phyloP scores from a whole-genome alignment of 2,888 invertebrate genomes.

The Eremobia ochroleuca region DNA sequence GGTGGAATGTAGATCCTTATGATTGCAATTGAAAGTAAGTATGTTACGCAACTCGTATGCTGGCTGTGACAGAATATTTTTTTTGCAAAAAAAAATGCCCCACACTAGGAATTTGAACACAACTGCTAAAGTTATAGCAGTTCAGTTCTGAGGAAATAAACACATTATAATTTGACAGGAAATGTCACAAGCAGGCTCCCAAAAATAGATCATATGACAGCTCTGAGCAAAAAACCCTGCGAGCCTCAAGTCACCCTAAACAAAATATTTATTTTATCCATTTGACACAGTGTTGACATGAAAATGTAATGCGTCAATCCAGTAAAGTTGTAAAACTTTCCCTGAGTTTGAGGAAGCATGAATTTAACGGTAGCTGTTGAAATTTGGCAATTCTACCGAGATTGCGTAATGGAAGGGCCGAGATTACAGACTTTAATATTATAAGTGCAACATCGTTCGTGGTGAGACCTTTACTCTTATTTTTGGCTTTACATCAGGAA shows the following conservation, averaged over 20 bases:
- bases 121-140: no score
- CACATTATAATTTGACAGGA: background rate
- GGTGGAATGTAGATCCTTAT: background rate
- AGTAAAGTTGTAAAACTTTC: conserved; percentile 45
- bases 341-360: conserved; percentile 46
- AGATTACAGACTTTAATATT: conserved; percentile 47
- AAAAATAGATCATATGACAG: conserved; percentile 1
- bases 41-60: background rate
- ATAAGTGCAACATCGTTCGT: conserved; percentile 37
- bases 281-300: conserved; percentile 37
- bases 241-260: background rate
- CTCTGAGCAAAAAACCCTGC: background rate
- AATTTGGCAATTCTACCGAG: conserved; percentile 45
- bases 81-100: no score
- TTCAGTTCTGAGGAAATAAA: background rate
- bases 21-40: background rate
- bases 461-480: background rate
- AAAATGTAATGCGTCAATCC: conserved; percentile 51
- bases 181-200: background rate
- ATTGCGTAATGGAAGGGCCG: conserved; percentile 47
- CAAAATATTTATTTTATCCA: conserved; percentile 37
- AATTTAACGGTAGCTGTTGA: conserved; percentile 39
- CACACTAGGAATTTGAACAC: no score
- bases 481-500: background rate
- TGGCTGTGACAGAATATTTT: background rate